Evolutionary conservation across 2,888 invertebrate genomes (phyloP), one percentile per base, ranked within the genome.

Genomic region (Agrenia bidenticulata): DNA sequence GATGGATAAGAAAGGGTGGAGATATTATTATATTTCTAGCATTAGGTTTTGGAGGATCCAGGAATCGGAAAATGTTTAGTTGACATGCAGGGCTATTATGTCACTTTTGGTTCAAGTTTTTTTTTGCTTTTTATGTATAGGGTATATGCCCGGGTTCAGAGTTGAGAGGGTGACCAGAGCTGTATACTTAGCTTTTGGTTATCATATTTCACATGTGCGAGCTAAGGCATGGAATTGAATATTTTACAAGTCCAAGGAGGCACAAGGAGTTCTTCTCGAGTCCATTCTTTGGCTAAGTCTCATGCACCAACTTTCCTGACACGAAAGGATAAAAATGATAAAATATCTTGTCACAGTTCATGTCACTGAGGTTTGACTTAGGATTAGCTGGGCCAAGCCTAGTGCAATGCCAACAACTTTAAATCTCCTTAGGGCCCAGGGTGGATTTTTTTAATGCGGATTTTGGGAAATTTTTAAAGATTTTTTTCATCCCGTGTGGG

Each of bases 31-130:
- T 32, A 32, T n/a, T n/a, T n/a, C n/a, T 4, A 32, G 32, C 32
- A 32, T 7, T 9, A 45, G 45, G 45, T 15, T 45, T 5, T 7
- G 32, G 4, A 5, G 5, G 45, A 45, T 45, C 19, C 45, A 45
- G 45, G 15, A 23, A 51, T 51, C 27, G 17, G 63, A 55, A 59
- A 64, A 64, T 64, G 64, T 60, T n/a, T 37, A 26, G 60, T 64
- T 64, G 64, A 64, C 64, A 64, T 64, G 64, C 64, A 64, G 54
- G 15, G 42, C 41, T 55, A 61, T 60, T 64, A 64, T 60, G 64
- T 59, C 59, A 64, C 64, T 51, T 53, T 51, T 23, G 23, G 2
- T 32, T 4, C 5, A 15, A 51, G 23, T 51, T 45, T 9, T 41
- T 39, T 57, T 57, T 57, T 58, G 19, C 42, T 45, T 41, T 24